Base-by-base conservation (phyloP, 2,113 vertebrate genomes). In the Lampris megalopsis region DNA sequence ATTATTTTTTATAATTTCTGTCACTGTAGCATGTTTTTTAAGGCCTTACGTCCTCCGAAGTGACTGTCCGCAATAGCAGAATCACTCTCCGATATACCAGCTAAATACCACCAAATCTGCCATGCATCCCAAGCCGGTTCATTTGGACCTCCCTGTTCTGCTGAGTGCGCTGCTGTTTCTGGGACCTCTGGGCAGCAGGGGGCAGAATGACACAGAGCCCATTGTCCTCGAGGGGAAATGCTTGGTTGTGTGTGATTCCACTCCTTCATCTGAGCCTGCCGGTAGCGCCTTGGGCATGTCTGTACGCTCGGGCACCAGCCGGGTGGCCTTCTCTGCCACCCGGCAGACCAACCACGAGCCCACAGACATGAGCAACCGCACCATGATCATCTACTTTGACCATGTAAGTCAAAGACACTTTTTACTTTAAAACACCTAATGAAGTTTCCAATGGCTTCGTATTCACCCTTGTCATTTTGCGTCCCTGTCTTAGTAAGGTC, bases 341-440 rank as follows among this genome's bases (percentile, higher is more conserved):
- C 92, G 94, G 43, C 94, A 94, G 85, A 95, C 94, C 52, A 95
- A 95, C 89, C 94, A 95, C 4, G 94, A 95, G 75, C 94, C 94
- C 59, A 95, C 94, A 0, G 94, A 95, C 83, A 95, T 94, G 93
- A 94, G 93, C 91, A 95, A 95, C 78, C 93, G 93, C 76, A 95
- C 93, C 69, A 95, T 95, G 94, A 94, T 94, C 88, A 95, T 95
- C 92, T 94, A 95, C 86, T 95, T 95, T 68, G 94, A 95, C 77
- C 93, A 95, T 79, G 94, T 95, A 77, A 92, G 89, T 83, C 24
- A 24, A 24, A 24, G 24, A 24, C 24, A 24, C 24, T 24, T 24
- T 24, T 24, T 24, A 24, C 24, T 24, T 24, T 24, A 24, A 24
- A 24, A 24, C 24, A 24, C 24, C 24, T 24, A 24, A 24, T 24